These are phyloP conservation scores for Poeciliopsis retropinna DNA, from an alignment of 2,113 vertebrate species.

Conservation along the genomic window DNA sequence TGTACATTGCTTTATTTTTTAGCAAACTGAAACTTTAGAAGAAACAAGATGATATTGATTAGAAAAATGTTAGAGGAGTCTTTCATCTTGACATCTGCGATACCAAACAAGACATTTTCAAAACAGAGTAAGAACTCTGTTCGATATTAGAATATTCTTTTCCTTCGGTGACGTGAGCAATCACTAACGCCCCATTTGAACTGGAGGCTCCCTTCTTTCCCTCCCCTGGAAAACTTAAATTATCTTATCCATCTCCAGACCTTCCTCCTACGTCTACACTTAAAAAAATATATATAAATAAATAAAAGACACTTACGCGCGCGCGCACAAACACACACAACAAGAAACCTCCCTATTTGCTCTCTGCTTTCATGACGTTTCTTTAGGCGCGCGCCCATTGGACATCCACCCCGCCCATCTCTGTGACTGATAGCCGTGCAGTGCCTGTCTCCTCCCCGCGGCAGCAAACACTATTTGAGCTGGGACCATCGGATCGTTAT, in stretches of 20 bases:
- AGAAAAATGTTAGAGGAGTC: no score
- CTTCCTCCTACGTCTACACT: not conserved
- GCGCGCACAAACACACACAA: not conserved
- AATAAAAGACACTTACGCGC: not conserved
- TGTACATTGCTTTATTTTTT: no score
- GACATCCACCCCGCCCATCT: constrained; percentile 64
- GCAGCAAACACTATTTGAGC: constrained; percentile 88
- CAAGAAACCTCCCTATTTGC: constrained; percentile 49
- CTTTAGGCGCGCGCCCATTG: constrained; percentile 50
- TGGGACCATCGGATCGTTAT: constrained; percentile 80
- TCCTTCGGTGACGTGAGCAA: not conserved
- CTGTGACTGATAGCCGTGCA: constrained; percentile 67
- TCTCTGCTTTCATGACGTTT: not conserved
- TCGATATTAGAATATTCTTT: no score
- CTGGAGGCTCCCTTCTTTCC: not conserved
- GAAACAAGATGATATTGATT: no score
- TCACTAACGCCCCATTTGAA: not conserved
- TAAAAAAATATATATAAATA: no score
- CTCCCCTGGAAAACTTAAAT: not conserved
- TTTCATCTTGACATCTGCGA: no score
- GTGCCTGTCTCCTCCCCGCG: constrained; percentile 52
- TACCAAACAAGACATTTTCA: no score
- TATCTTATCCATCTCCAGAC: not conserved
- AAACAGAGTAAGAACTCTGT: no score
- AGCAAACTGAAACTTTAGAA: no score